Conservation (phyloP, 1,140 invertebrate genomes). For the Mylabris phalerata region DNA sequence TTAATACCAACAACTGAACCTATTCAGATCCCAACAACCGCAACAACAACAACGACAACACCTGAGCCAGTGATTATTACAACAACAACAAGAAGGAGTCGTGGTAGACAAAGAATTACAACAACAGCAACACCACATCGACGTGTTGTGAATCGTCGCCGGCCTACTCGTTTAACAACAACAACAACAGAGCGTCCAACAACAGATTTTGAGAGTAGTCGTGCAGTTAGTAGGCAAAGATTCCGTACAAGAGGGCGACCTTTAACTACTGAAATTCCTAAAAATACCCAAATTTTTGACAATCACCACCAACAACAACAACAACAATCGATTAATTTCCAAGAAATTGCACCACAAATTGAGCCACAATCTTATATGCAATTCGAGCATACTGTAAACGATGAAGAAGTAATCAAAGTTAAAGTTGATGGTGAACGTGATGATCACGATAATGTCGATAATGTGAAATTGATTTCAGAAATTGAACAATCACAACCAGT, state of each 20-base stretch:
- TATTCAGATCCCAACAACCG: slow-evolving; percentile 36
- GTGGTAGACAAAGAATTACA: slow-evolving; percentile 27
- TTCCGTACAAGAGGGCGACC: slow-evolving; percentile 32
- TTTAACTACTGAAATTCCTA: slow-evolving; percentile 13
- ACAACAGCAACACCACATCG: slow-evolving; percentile 19
- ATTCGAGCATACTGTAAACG: slow-evolving; percentile 18
- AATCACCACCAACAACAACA: slow-evolving; percentile 7
- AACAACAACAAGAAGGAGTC: slow-evolving; percentile 40
- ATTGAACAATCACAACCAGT: slow-evolving; percentile 16
- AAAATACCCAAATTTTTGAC: background rate
- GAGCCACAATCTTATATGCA: slow-evolving; percentile 22
- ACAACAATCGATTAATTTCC: slow-evolving; percentile 9
- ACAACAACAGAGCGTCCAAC: slow-evolving; percentile 45
- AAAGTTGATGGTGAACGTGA: slow-evolving; percentile 5
- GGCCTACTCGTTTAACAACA: slow-evolving; percentile 21
- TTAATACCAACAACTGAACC: slow-evolving; percentile 24
- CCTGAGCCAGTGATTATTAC: slow-evolving; percentile 41
- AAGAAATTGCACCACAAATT: background rate
- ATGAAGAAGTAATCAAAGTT: slow-evolving; percentile 18
- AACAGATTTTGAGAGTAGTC: slow-evolving; percentile 17
- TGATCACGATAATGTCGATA: slow-evolving; percentile 15
- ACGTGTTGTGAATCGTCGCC: slow-evolving; percentile 18
- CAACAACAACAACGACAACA: slow-evolving; percentile 39
- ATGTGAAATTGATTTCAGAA: slow-evolving; percentile 3
- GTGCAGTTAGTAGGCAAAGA: slow-evolving; percentile 35